These are phyloP conservation scores for Isaurus tuberculatus DNA, from an alignment of 92 coral and sea anemone species.

Conservation along the genomic window DNA sequence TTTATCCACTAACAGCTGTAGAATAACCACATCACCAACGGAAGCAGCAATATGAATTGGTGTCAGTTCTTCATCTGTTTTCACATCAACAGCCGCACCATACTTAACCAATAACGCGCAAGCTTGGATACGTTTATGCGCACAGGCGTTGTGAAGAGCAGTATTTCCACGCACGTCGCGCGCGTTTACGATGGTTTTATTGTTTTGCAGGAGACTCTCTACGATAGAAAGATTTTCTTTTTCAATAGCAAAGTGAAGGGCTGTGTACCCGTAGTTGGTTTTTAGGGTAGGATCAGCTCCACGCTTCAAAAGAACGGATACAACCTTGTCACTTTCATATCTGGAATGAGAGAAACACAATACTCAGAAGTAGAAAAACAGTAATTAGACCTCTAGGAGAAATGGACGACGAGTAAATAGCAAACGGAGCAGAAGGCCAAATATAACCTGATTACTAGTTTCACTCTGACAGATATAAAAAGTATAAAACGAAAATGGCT, in stretches of 20 bases:
- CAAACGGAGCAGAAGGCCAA: too few species aligned
- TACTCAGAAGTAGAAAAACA: not conserved
- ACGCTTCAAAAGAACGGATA: conserved; percentile 4
- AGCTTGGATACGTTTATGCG: not conserved
- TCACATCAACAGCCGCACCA: conserved; percentile 17
- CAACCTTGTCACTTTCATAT: conserved; percentile 24
- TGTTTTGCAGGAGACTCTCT: conserved; percentile 22
- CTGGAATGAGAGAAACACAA: not conserved
- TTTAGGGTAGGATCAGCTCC: conserved; percentile 24
- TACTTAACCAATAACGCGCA: conserved; percentile 23
- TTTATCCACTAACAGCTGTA: conserved; percentile 19
- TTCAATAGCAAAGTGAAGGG: conserved; percentile 36
- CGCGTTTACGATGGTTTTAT: conserved; percentile 11
- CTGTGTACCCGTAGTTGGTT: conserved; percentile 22
- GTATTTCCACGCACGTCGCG: conserved; percentile 28
- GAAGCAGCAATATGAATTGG: conserved; percentile 26
- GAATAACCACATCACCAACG: not conserved
- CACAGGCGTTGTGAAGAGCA: conserved; percentile 33
- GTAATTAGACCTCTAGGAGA: too few species aligned
- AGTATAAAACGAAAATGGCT: too few species aligned
- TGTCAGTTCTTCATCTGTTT: not conserved
- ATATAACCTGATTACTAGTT: too few species aligned
- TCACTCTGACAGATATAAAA: too few species aligned
- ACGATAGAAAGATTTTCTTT: not conserved
- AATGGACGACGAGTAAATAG: too few species aligned